These are phyloP conservation scores for Psammodynastes pulverulentus DNA, from an alignment of 2,113 vertebrate genomes.

Conservation along the genomic window DNA sequence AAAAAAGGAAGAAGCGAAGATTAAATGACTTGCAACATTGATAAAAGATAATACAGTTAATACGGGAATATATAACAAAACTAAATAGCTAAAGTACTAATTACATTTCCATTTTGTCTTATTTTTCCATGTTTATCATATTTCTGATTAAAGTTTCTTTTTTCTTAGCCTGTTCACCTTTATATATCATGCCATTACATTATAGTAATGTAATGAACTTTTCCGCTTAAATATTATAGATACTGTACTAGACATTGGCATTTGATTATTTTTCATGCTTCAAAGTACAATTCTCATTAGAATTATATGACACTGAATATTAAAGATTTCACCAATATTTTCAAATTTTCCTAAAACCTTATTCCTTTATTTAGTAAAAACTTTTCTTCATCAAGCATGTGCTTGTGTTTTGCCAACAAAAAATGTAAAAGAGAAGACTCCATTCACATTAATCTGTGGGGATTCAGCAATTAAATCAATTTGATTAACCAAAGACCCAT, in stretches of 20 bases:
- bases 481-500: slow-evolving; percentile 72
- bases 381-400: slow-evolving; percentile 51
- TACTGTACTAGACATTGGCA: slow-evolving; percentile 24
- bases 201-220: slow-evolving; percentile 37
- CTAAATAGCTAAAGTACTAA: background rate
- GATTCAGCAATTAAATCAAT: slow-evolving; percentile 73
- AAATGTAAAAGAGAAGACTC: slow-evolving; percentile 63
- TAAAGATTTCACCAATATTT: slow-evolving; percentile 42
- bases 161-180: background rate
- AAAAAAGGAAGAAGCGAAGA: background rate
- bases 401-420: slow-evolving; percentile 67
- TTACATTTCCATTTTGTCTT: background rate
- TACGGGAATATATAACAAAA: background rate
- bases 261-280: slow-evolving; percentile 51
- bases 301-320: slow-evolving; percentile 52
- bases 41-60: background rate
- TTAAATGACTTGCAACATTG: background rate
- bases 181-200: slow-evolving; percentile 29
- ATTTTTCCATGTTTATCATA: background rate
- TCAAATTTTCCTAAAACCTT: slow-evolving; percentile 45
- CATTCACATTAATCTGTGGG: slow-evolving; percentile 67
- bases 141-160: background rate
- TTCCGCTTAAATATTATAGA: slow-evolving; percentile 36
- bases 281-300: slow-evolving; percentile 41
- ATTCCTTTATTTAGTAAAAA: slow-evolving; percentile 48